Evolutionary conservation across 2,113 vertebrate species (phyloP).

Genomic region (Pedetes capensis): DNA sequence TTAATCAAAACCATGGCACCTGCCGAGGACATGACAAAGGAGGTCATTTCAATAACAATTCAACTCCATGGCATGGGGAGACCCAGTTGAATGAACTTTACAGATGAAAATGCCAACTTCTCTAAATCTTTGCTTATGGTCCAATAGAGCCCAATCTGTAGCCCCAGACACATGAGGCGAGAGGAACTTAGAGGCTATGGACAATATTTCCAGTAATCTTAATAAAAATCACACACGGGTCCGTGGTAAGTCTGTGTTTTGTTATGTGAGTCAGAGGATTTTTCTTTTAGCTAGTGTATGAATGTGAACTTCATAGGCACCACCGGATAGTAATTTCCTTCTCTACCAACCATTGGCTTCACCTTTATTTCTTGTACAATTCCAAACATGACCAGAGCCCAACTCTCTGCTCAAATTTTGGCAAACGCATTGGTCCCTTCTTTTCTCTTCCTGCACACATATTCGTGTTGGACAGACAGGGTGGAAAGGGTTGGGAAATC

Average conservation of each 20-base stretch:
- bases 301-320: neutral
- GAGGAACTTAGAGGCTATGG: neutral
- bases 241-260: neutral
- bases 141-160: neutral
- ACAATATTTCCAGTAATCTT: neutral
- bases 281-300: neutral
- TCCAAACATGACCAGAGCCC: neutral
- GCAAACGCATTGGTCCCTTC: neutral
- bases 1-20: neutral
- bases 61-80: neutral
- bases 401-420: neutral
- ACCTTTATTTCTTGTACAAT: neutral
- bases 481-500: neutral
- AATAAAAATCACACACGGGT: neutral
- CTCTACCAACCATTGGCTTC: neutral
- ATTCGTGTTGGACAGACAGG: neutral
- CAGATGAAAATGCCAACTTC: neutral
- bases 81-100: neutral
- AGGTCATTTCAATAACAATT: neutral
- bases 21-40: neutral
- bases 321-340: neutral
- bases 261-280: neutral
- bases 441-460: neutral
- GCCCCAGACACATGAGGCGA: neutral
- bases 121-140: neutral